Evolutionary conservation across 2,797 vertebrate genomes (phyloP).

Genomic region (Luscinia luscinia): DNA sequence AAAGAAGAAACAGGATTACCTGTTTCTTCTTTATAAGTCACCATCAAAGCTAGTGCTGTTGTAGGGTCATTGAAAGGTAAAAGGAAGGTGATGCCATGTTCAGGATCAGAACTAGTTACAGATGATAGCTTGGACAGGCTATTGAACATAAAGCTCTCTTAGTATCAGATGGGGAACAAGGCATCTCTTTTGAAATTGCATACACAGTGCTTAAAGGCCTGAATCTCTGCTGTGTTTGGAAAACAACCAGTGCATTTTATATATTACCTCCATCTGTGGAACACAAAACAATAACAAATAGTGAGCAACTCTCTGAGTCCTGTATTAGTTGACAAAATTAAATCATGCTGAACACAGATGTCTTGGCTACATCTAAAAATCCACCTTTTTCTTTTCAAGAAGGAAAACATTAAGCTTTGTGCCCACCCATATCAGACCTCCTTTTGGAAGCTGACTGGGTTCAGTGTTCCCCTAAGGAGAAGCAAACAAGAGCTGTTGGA

Average conservation of each 20-base stretch:
- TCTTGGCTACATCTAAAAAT: constrained; percentile 21
- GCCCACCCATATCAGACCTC: not conserved
- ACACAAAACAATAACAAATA: constrained; percentile 15
- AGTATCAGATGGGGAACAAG: not conserved
- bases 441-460: not conserved
- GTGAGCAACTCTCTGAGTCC: not conserved
- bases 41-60: not conserved
- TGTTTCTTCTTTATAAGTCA: not conserved
- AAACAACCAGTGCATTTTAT: not conserved
- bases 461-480: not conserved
- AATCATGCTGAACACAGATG: constrained; percentile 25
- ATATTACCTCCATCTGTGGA: constrained; percentile 45
- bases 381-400: constrained; percentile 24
- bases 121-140: not conserved
- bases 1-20: not conserved
- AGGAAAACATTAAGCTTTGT: constrained; percentile 1
- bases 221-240: constrained; percentile 27
- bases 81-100: not conserved
- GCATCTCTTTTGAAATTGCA: not conserved
- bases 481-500: constrained; percentile 1
- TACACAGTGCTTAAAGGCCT: not conserved
- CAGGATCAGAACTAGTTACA: not conserved
- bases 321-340: not conserved
- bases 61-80: constrained; percentile 12
- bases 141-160: not conserved